Percentiles rank a stretch among this genome's conserved stretches.
Evolutionary conservation across 1,140 invertebrate genomes (phyloP).

Genomic region (Penaeus chinensis): DNA sequence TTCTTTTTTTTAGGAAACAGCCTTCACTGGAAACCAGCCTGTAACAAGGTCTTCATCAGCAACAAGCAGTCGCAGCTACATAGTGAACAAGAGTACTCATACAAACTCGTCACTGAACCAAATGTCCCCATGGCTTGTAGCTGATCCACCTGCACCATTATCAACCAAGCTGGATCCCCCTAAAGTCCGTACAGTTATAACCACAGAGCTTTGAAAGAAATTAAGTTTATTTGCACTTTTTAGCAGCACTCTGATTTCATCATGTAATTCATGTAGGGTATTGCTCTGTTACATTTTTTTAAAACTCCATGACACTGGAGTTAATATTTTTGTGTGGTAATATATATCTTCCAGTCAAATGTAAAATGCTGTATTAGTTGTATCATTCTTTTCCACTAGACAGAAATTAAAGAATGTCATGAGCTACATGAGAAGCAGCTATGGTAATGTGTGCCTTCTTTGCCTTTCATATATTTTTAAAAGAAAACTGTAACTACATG

Average conservation of each 20-base stretch:
- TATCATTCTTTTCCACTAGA: neutral
- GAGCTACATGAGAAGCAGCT: slow-evolving; percentile 4
- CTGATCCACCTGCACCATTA: slow-evolving; percentile 41
- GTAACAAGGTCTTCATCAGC: slow-evolving; percentile 37
- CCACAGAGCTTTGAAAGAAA: slow-evolving; percentile 43
- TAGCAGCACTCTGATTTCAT: neutral
- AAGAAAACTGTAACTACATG: slow-evolving; percentile 23
- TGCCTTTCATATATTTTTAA: slow-evolving; percentile 31
- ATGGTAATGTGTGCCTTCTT: slow-evolving; percentile 36
- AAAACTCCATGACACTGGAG: slow-evolving; percentile 2
- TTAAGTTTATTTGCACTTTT: neutral
- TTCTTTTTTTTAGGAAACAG: slow-evolving; percentile 15
- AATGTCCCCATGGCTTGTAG: slow-evolving; percentile 55
- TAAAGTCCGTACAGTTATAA: slow-evolving; percentile 51
- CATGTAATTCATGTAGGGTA: neutral
- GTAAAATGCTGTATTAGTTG: neutral
- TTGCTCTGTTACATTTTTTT: neutral
- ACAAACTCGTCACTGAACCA: slow-evolving; percentile 30
- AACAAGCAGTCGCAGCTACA: slow-evolving; percentile 27
- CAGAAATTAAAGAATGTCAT: slow-evolving; percentile 12
- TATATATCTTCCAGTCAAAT: too few species aligned
- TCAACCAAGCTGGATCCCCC: slow-evolving; percentile 12
- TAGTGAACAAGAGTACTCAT: neutral
- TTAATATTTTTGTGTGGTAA: too few species aligned
- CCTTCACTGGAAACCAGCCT: slow-evolving; percentile 33